Base-by-base conservation (phyloP, 2,888 invertebrate species). In the Pseudococcus jackbeardsleyi region DNA sequence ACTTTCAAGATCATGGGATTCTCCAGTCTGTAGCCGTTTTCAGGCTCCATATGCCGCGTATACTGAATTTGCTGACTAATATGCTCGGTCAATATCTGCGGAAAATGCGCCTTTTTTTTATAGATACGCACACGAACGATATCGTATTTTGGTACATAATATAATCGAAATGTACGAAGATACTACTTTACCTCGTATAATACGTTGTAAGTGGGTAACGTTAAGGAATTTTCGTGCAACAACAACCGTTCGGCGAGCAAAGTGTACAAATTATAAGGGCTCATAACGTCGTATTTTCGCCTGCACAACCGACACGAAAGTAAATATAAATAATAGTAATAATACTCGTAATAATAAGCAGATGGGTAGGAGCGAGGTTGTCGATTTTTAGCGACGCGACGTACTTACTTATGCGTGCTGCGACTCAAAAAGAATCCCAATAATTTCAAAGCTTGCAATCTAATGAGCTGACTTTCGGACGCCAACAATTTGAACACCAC, bases 1-100 rank as follows among this genome's bases (percentile, higher is more conserved):
- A 99, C 99, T 93, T 99, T 99, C 72, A 99, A 93, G 90, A 99
- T 97, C 96, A 98, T 97, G 90, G 99, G 98, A 93, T 99, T 99
- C 93, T 99, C 99, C 86, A 99, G 93, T 89, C 98, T 94, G 93
- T 96, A 98, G 92, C 97, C 97, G 89, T 96, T 96, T 92, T 99
- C 98, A 19, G 98, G 98, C 92, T 98, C 98, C 0, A 98, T 96
- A 92, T 99, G 99, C 91, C 96, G 95, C 50, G 97, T 96, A 92
- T 98, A 98, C 86, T 97, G 93, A 90, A 98, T 97, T 92, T 98
- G 98, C 91, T 98, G 97, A 90, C 96, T 97, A 90, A 99, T 97
- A 91, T 98, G 97, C 92, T 99, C 99, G 5, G 98, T 98, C 94
- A 99, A 95, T 91, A 99, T 96, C 94, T 94, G 91, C 54, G 91